These are phyloP conservation scores for Pygocentrus nattereri DNA, from an alignment of 2,797 vertebrate genomes.

Conservation along the genomic window DNA sequence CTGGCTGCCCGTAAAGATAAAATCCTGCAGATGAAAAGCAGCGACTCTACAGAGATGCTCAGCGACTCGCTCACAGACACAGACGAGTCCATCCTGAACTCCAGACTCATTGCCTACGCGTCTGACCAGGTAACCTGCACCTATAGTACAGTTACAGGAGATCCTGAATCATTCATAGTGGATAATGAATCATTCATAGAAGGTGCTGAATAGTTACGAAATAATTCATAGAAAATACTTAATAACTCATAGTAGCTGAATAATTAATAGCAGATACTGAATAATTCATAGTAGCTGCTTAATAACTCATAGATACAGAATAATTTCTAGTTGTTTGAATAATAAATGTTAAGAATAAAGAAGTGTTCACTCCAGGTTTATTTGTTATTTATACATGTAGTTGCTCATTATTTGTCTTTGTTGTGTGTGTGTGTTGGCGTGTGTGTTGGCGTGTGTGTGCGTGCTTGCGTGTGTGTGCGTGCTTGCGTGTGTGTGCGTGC, in stretches of 20 bases:
- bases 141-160: no score
- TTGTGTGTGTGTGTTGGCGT: no score
- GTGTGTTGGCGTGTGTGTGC: no score
- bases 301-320: not conserved
- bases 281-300: no score
- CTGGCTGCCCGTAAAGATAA: slow-evolving; percentile 93
- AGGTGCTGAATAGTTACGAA: no score
- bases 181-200: not conserved
- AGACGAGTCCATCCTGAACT: slow-evolving; percentile 89
- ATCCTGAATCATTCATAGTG: not conserved
- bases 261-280: not conserved
- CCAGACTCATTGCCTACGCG: slow-evolving; percentile 88
- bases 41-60: slow-evolving; percentile 75
- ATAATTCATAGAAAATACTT: no score
- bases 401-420: no score
- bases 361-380: no score
- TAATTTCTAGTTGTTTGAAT: not conserved
- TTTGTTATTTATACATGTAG: no score
- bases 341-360: not conserved
- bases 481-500: no score
- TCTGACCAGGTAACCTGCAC: slow-evolving; percentile 90
- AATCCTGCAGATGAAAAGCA: slow-evolving; percentile 84
- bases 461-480: no score
- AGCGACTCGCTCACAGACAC: slow-evolving; percentile 74
- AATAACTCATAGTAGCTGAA: not conserved